Evolutionary conservation across 2,113 vertebrate species (phyloP).

Genomic region (Hippoglossus stenolepis): DNA sequence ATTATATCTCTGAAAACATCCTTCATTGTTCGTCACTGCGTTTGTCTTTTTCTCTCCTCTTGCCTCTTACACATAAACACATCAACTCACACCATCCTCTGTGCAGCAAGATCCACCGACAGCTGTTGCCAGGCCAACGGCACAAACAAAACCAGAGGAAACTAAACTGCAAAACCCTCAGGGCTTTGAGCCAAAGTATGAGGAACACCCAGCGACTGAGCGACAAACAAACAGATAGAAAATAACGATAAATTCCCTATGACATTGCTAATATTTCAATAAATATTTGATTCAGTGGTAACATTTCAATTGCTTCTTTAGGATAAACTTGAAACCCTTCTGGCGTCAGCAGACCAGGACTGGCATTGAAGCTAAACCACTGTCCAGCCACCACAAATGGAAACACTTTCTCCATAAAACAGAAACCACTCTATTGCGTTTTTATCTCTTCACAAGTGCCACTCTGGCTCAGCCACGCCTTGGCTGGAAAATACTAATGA

Average conservation of each 20-base stretch:
- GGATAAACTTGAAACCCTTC: neutral
- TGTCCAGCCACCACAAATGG: neutral
- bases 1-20: neutral
- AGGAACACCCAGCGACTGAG: conserved; percentile 47
- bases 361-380: neutral
- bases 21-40: neutral
- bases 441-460: neutral
- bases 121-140: conserved; percentile 53
- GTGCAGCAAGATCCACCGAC: neutral
- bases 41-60: neutral
- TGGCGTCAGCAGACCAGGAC: neutral
- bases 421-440: neutral
- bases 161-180: conserved; percentile 24
- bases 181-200: conserved; percentile 38
- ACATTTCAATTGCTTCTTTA: neutral
- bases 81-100: neutral
- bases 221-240: conserved; percentile 1
- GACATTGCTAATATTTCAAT: neutral
- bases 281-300: neutral
- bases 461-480: conserved; percentile 8
- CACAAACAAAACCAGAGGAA: conserved; percentile 62
- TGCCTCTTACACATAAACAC: conserved; percentile 8
- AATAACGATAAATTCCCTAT: neutral
- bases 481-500: conserved; percentile 10
- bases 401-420: neutral